These are phyloP conservation scores for Apomyelois bistriatella DNA, from an alignment of 2,888 invertebrate species.

Conservation along the genomic window DNA sequence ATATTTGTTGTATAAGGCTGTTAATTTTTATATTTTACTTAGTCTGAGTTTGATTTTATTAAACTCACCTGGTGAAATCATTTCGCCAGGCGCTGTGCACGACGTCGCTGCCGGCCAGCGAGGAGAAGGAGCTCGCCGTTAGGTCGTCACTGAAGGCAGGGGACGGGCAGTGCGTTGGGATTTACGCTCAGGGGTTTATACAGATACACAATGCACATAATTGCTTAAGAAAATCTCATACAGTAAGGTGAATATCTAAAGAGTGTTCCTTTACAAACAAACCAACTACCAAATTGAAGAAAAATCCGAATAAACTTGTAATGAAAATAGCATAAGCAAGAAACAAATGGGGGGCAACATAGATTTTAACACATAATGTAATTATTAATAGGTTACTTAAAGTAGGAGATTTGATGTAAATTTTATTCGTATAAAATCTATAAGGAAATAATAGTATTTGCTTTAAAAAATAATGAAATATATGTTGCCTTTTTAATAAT, in stretches of 20 bases:
- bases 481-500: background rate
- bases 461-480: background rate
- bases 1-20: no score
- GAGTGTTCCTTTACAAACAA: background rate
- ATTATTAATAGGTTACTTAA: no score
- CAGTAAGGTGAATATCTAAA: constrained; percentile 13
- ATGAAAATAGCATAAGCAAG: background rate
- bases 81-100: constrained; percentile 68
- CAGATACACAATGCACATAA: constrained; percentile 67
- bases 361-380: background rate
- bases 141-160: constrained; percentile 69
- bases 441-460: no score
- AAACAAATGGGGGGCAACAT: constrained; percentile 7
- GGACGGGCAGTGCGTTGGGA: constrained; percentile 60
- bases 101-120: constrained; percentile 58
- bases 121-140: constrained; percentile 68
- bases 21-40: background rate
- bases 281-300: no score
- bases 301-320: no score
- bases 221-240: constrained; percentile 38
- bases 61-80: constrained; percentile 68
- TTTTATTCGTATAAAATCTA: no score
- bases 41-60: background rate
- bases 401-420: no score
- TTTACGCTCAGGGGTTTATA: constrained; percentile 59